These are phyloP conservation scores for Leptopilina clavipes DNA, from an alignment of 1,140 invertebrate genomes.

Conservation along the genomic window DNA sequence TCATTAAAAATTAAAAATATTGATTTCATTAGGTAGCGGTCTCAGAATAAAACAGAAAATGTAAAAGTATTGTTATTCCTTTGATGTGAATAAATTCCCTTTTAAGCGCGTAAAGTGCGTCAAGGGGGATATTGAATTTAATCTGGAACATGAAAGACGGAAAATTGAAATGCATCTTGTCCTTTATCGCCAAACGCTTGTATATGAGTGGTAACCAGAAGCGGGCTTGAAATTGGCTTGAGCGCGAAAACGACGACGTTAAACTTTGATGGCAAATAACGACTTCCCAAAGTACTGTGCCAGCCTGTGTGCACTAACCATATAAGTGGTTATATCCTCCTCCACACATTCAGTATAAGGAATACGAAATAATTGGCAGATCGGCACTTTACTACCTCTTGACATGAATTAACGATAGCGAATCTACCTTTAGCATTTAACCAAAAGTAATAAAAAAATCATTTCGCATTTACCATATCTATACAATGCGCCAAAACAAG, in stretches of 20 bases:
- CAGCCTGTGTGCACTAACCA: slow-evolving; percentile 54
- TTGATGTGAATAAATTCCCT: neutral
- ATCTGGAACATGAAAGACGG: slow-evolving; percentile 15
- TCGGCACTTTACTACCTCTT: slow-evolving; percentile 10
- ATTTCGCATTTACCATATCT: neutral
- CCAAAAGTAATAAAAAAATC: neutral
- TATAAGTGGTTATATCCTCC: slow-evolving; percentile 56
- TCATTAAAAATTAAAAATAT: no score
- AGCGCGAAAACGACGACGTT: slow-evolving; percentile 57
- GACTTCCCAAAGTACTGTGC: slow-evolving; percentile 56
- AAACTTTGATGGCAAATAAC: slow-evolving; percentile 63
- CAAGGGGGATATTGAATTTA: neutral
- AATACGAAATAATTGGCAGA: slow-evolving; percentile 55
- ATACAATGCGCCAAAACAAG: neutral
- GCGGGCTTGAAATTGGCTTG: slow-evolving; percentile 49
- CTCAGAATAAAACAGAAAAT: no score
- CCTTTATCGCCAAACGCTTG: slow-evolving; percentile 56
- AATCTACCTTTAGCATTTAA: slow-evolving; percentile 15
- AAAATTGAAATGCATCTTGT: slow-evolving; percentile 26
- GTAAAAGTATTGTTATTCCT: no score
- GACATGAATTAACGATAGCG: slow-evolving; percentile 26
- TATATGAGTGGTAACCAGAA: slow-evolving; percentile 55
- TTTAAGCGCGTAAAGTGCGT: neutral
- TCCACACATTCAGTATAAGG: slow-evolving; percentile 46
- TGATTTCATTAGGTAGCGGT: no score